Base-by-base conservation (phyloP, 2,113 vertebrate species). In the Bufo bufo region DNA sequence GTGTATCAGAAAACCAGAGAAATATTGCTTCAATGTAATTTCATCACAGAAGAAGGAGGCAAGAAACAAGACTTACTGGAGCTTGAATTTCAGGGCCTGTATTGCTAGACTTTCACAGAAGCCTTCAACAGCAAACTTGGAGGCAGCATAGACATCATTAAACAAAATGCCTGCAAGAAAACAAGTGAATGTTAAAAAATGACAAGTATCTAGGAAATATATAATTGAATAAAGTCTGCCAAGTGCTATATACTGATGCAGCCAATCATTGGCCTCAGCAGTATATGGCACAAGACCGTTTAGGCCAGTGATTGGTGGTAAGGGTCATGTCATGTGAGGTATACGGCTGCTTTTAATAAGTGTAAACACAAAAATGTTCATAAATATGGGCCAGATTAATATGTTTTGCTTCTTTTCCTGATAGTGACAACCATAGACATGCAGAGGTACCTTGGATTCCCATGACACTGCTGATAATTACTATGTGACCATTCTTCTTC, bases 381-480 rank as follows among this genome's bases (percentile, higher is more conserved):
- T 33, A 33, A 33, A 33, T 33, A 33, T 33, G 33, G 33, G 33
- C 33, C 33, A 33, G 33, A 33, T 33, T 52, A 9, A 5, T 9
- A 52, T 52, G 52, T 16, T 59, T n/a, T n/a, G n/a, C n/a, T n/a
- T n/a, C n/a, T n/a, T n/a, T 16, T 59, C 58, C 61, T 23, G 3
- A 66, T 23, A 66, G n/a, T n/a, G n/a, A 9, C 63, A 66, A 11
- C 13, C 20, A 49, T 6, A 66, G 3, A 19, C 20, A 17, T 6
- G n/a, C 47, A 59, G 13, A 16, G 11, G 54, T 90, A 95, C 96
- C 96, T 92, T 97, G 96, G 90, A 97, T 96, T 56, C 96, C 96
- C 96, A 97, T 97, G 47, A 97, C 96, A 71, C 96, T 97, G 93
- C 96, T 97, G 43, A 97, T 97, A 54, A 96, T 96, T 78, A 97